A percentile compares a stretch with the other conserved stretches of the same genome.
Evolutionary conservation across 2,888 invertebrate genomes (phyloP).

Genomic region (Xestia c-nigrum): DNA sequence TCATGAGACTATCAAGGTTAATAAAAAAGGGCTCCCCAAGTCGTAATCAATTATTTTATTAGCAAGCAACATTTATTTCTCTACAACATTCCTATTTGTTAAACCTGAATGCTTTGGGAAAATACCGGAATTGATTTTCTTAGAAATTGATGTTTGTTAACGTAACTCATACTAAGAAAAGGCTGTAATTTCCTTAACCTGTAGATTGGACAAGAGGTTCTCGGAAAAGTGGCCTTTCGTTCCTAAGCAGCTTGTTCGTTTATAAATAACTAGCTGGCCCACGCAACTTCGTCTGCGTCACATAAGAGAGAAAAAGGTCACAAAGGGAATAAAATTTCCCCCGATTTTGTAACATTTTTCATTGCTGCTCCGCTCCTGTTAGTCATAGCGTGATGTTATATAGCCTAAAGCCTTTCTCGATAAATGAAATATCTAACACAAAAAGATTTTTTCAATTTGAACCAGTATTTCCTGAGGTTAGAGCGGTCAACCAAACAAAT

Average conservation of each 20-base stretch:
- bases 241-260: not conserved
- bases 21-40: not conserved
- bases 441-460: too few species aligned
- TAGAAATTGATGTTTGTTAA: not conserved
- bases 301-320: too few species aligned
- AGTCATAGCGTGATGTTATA: too few species aligned
- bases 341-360: too few species aligned
- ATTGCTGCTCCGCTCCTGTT: too few species aligned
- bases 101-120: not conserved
- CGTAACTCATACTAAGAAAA: not conserved
- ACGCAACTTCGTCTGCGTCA: too few species aligned
- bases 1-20: not conserved
- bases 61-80: not conserved
- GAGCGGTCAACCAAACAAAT: too few species aligned
- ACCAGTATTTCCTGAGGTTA: too few species aligned
- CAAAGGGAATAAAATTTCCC: too few species aligned
- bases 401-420: too few species aligned
- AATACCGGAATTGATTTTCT: conserved; percentile 3
- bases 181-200: not conserved
- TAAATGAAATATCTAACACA: too few species aligned
- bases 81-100: not conserved
- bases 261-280: not conserved
- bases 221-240: not conserved
- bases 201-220: not conserved
- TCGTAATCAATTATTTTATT: not conserved